Evolutionary conservation across 2,797 vertebrate genomes (phyloP).

Genomic region (Rhynchotus rufescens): DNA sequence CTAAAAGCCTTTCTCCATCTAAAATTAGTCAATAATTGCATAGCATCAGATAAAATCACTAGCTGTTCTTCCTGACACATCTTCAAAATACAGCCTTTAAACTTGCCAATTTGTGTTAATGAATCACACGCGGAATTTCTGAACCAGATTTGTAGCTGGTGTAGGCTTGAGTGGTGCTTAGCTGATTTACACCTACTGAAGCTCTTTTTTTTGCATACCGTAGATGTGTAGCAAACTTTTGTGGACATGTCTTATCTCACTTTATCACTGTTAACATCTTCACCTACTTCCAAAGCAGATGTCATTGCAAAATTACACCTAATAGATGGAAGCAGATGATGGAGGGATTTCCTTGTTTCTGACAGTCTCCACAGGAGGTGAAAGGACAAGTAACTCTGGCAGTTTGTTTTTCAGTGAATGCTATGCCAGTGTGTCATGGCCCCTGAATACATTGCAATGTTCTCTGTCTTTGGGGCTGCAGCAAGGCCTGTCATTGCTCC

Average conservation of each 20-base stretch:
- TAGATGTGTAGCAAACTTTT: background rate
- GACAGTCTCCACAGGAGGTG: background rate
- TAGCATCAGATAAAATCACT: slow-evolving; percentile 17
- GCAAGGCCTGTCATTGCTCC: background rate
- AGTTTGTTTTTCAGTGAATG: background rate
- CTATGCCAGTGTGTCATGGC: background rate
- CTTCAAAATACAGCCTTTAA: slow-evolving; percentile 11
- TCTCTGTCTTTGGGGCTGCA: background rate
- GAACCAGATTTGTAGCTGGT: background rate
- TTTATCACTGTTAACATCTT: background rate
- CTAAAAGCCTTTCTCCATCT: slow-evolving; percentile 20
- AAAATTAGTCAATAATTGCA: slow-evolving; percentile 56
- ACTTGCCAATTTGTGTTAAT: slow-evolving; percentile 5
- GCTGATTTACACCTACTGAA: background rate
- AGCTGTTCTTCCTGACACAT: slow-evolving; percentile 3
- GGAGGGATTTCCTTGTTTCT: background rate
- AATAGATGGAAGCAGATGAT: background rate
- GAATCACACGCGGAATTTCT: background rate
- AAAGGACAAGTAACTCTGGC: background rate
- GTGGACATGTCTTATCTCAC: background rate
- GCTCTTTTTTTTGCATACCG: background rate
- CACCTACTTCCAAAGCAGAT: background rate
- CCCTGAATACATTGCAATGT: background rate
- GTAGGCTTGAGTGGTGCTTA: background rate
- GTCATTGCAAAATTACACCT: background rate